phyloP scores from a whole-genome alignment of 2,888 invertebrate genomes.

The Callyntrura guangdongensis region DNA sequence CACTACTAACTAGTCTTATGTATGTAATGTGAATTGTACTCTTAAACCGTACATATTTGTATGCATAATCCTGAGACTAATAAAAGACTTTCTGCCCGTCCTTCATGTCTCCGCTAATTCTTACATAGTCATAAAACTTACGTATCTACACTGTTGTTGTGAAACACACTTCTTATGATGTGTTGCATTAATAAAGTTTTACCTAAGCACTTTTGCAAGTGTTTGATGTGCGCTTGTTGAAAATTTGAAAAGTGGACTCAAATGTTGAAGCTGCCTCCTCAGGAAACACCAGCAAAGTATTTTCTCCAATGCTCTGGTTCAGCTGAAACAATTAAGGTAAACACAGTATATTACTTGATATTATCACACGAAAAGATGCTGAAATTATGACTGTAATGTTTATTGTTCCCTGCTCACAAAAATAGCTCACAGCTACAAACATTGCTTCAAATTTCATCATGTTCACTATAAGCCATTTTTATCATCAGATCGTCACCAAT shows the following conservation, averaged over 20 bases:
- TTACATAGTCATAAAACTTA: not conserved
- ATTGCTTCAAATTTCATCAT: too few relatives aligned
- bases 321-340: slow-evolving; percentile 4
- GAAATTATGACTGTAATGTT: not conserved
- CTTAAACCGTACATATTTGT: too few relatives aligned
- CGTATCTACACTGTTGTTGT: not conserved
- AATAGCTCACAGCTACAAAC: not conserved
- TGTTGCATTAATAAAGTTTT: not conserved
- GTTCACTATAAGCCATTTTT: too few relatives aligned
- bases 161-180: not conserved
- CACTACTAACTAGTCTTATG: too few relatives aligned
- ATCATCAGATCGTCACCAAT: too few relatives aligned
- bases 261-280: not conserved
- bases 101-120: not conserved
- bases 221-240: slow-evolving; percentile 27
- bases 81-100: not conserved
- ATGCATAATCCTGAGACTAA: not conserved
- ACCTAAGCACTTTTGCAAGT: not conserved
- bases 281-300: not conserved
- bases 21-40: too few relatives aligned
- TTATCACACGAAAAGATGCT: not conserved
- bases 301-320: not conserved
- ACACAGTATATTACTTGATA: too few relatives aligned
- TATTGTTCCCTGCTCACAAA: not conserved
- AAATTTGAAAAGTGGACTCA: not conserved